phyloP scores from a whole-genome alignment of 2,113 vertebrate species.

The Peucedramus taeniatus region DNA sequence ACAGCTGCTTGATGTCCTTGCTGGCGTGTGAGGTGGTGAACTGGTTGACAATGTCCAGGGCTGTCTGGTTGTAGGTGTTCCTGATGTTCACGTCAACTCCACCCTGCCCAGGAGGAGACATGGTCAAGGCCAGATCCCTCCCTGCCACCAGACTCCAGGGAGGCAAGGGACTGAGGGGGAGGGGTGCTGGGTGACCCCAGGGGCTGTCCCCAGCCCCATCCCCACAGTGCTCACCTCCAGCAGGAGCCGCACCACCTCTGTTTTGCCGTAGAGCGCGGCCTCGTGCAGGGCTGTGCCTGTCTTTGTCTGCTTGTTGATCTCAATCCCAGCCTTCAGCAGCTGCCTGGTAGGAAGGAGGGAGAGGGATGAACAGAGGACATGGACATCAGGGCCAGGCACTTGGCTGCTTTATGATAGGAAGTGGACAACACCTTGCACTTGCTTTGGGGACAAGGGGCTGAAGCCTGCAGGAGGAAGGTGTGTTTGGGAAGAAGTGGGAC shows the following conservation, averaged over 20 bases:
- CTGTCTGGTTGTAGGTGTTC: conserved; percentile 96
- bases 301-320: conserved; percentile 93
- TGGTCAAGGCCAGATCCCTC: not conserved
- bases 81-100: conserved; percentile 92
- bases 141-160: rapidly evolving
- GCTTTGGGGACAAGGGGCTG: rapidly evolving
- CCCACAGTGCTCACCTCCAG: conserved; percentile 77
- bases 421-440: not conserved
- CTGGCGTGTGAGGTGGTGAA: conserved; percentile 97
- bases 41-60: conserved; percentile 97
- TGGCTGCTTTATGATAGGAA: rapidly evolving
- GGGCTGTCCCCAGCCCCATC: not conserved
- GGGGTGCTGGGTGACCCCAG: not conserved
- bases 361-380: not conserved
- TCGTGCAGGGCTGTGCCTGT: conserved; percentile 91
- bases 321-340: conserved; percentile 89
- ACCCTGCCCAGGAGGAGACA: conserved; percentile 62
- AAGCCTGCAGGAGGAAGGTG: not conserved
- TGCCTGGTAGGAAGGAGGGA: conserved; percentile 70
- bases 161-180: rapidly evolving
- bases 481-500: not conserved
- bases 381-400: not conserved
- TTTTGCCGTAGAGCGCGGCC: conserved; percentile 91
- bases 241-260: conserved; percentile 89
- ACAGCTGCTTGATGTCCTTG: conserved; percentile 95